These are phyloP conservation scores for Potamilus streckersoni DNA, from an alignment of 1,140 invertebrate genomes.

Conservation along the genomic window DNA sequence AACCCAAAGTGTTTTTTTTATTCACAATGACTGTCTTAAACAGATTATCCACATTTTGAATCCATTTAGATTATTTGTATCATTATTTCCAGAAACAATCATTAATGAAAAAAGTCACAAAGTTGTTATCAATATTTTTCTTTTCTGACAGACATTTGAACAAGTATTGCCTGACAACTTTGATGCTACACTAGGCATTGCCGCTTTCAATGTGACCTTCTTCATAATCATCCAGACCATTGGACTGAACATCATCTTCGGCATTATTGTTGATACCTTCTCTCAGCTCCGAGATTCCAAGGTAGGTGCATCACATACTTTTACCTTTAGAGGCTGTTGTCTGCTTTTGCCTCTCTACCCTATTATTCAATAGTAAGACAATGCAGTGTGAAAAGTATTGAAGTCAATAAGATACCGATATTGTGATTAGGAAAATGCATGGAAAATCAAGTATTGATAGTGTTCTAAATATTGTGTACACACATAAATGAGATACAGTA, in stretches of 20 bases:
- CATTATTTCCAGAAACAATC: no score
- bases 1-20: no score
- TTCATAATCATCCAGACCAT: conserved; percentile 65
- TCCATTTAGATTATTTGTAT: no score
- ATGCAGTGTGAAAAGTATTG: background rate
- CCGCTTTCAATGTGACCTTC: conserved; percentile 57
- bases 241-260: conserved; percentile 66
- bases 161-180: conserved; percentile 31
- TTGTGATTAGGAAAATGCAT: background rate
- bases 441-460: no score
- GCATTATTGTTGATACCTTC: conserved; percentile 67
- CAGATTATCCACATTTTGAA: no score
- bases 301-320: conserved; percentile 41
- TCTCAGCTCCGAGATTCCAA: conserved; percentile 64
- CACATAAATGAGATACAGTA: no score
- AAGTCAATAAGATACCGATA: background rate
- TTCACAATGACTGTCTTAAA: no score
- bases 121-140: no score
- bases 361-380: background rate
- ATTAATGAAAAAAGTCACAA: no score
- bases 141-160: conserved; percentile 36
- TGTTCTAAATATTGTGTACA: no score
- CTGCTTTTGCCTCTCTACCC: background rate
- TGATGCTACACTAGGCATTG: conserved; percentile 25
- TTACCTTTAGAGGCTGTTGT: background rate